phyloP scores from a whole-genome alignment of 2,113 vertebrate species.

The Antechinus flavipes region DNA sequence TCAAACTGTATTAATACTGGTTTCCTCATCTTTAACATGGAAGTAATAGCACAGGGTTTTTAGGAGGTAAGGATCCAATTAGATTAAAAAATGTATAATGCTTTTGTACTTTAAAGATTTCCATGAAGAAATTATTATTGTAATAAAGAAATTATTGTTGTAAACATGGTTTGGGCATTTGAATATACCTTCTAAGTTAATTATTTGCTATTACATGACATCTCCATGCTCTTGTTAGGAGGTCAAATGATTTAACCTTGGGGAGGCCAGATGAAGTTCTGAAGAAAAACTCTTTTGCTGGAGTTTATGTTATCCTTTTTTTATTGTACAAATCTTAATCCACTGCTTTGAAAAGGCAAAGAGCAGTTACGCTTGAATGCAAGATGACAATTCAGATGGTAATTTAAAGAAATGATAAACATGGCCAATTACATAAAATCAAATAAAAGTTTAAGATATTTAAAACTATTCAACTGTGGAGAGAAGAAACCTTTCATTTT shows the following conservation, averaged over 20 bases:
- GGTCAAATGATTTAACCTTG: neutral
- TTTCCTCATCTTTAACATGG: too few relatives aligned
- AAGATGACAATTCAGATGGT: neutral
- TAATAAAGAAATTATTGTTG: neutral
- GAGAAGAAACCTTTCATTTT: neutral
- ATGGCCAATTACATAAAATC: neutral
- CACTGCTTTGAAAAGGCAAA: neutral
- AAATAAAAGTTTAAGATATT: neutral
- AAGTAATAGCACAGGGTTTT: too few relatives aligned
- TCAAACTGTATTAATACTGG: too few relatives aligned
- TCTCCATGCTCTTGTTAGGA: neutral
- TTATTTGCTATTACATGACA: neutral
- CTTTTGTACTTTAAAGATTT: neutral
- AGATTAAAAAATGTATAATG: neutral
- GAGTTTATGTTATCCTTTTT: neutral
- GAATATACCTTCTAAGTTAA: neutral
- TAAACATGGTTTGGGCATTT: neutral
- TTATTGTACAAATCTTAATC: neutral
- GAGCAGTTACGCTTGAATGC: neutral
- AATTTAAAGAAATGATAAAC: neutral
- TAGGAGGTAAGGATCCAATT: too few relatives aligned
- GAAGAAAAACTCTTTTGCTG: neutral
- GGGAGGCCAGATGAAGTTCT: neutral
- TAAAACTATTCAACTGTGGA: neutral
- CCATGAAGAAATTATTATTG: neutral